Evolutionary conservation across 2,797 vertebrate genomes (phyloP), one percentile per base, ranked within the genome.

Genomic region (Leptoclinus maculatus): DNA sequence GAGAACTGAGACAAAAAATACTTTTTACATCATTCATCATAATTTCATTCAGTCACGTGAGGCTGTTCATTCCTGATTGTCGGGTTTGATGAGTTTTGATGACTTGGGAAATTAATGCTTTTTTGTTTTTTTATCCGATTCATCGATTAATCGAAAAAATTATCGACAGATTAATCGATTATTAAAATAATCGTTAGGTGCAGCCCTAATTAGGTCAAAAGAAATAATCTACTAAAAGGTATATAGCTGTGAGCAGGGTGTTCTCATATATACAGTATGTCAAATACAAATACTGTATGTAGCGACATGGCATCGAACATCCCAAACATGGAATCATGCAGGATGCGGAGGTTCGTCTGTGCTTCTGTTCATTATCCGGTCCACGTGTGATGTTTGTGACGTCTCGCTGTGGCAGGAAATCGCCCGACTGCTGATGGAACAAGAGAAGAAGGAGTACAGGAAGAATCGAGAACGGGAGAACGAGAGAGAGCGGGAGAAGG

Each of bases 381-480:
- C 60, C 11, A 72, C 27, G 9, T 69, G n/a, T 16, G 3, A 32
- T 47, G 38, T 38, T 4, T 54, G 19, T 63, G 41, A 36, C 57
- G 13, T 79, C 49, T 78, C 14, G 4, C 47, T 69, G 8, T 89
- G 74, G 14, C 88, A 99, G 98, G 98, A 99, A 94, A 96, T 99
- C 0, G 98, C 98, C 65, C 95, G 97, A 21, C 93, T 96, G 87
- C 76, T 99, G 71, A 97, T 98, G 97, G 98, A 97, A 23, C 96
- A 97, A 89, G 98, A 99, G 87, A 98, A 98, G 83, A 96, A 95
- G 78, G 97, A 97, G 68, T 96, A 96, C 81, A 98, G 91, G 84
- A 98, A 95, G 91, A 95, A 90, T 16, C 96, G 91, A 85, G 98
- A 98, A 0, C 93, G 95, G 39, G 98, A 97, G 72, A 97, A 95